Base-by-base conservation (phyloP, 2,113 vertebrate species). In the Murina feae region DNA sequence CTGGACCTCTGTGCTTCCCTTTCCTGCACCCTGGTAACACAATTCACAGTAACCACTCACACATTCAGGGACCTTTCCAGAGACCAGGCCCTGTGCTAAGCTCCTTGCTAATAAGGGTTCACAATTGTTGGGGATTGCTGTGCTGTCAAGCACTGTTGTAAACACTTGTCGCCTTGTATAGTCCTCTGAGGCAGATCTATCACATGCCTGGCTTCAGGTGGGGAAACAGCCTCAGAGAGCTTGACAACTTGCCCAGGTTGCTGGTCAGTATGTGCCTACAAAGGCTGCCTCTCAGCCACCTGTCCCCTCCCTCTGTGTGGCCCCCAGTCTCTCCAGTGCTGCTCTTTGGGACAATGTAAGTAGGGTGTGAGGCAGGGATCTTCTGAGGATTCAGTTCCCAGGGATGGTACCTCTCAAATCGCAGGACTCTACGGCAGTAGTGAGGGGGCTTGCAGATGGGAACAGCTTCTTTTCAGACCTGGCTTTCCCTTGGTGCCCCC, bases 141-240 rank as follows among this genome's bases (percentile, higher is more conserved):
- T 1, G 6, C 44, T 32, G 47, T 23, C 14, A n/a, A 47, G 60
- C 9, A 13, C 30, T 37, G 32, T 60, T 72, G 12, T 82, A 9
- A 63, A 65, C 25, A 11, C 66, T 65, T 7, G 9, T 14, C 35
- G 44, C 39, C 35, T 65, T 60, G 32, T 32, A 25, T 9, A 44
- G 30, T 47, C 75, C 28, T 39, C 4, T 11, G 71, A 71, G 12
- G 32, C 44, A 72, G n/a, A n/a, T 18, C 12, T 17, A 1, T 71
- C 12, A 1, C 16, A 72, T 51, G 9, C 32, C 58, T n/a, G 4
- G 81, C 68, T 66, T 35, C 28, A 13, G n/a, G 68, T 63, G n/a
- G 72, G 75, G 35, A 76, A 66, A 86, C 51, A 90, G 93, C n/a
- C 55, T 74, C 35, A 13, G 20, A 80, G 89, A 89, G 51, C 35